Evolutionary conservation across 2,888 invertebrate species (phyloP), one percentile per base, ranked within the genome.

Genomic region (Noctua comes): DNA sequence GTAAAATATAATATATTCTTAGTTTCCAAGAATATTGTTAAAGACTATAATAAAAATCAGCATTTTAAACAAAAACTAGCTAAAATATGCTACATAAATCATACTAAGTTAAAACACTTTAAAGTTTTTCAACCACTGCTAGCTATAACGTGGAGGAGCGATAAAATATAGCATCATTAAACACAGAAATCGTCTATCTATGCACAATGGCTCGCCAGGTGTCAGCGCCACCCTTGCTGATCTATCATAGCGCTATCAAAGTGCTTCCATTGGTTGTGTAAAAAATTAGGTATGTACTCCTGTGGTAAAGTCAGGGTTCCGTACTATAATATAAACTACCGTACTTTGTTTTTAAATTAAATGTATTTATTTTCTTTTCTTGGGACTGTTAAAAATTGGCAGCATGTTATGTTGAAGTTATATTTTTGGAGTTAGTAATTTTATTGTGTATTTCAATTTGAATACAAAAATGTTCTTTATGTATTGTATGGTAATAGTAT

Each of bases 141-240:
- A 79, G 85, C 82, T 78, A 80, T 72, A 82, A 82, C 64, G 85
- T 77, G 84, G 77, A 83, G 86, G 7, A 81, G 88, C 74, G 88
- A 86, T 89, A 91, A 92, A 92, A 92, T 92, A 93, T 93, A 90
- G 88, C 91, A 88, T 90, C 90, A 91, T 92, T 91, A 91, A 89
- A 85, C 86, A 84, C 86, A 88, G 89, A 86, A 83, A 70, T 81
- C 80, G 76, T 78, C 85, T 86, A 87, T 86, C 86, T 87, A 90
- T 89, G 88, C 85, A 87, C 89, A 83, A 86, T 86, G 84, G 82
- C 79, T 75, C 83, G 80, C 85, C 91, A 86, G 88, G 89, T 89
- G 89, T 91, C 91, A 90, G 82, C 79, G 64, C 73, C 92, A 91
- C 89, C 90, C 89, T 81, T 62, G n/a, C 77, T 82, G 83, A 93